phyloP scores from a whole-genome alignment of 2,797 vertebrate genomes.

The Squalus acanthias region DNA sequence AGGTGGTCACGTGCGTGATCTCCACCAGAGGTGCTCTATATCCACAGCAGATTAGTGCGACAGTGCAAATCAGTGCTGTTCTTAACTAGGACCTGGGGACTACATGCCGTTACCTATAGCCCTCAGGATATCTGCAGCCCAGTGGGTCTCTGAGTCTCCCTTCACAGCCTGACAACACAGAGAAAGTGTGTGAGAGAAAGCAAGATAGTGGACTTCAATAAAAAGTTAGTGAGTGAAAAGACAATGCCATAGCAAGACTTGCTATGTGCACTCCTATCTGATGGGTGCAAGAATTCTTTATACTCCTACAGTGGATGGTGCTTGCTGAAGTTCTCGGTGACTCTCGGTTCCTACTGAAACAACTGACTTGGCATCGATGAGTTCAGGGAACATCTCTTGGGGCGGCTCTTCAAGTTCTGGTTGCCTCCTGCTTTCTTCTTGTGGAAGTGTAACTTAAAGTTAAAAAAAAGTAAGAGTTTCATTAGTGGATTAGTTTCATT shows the following conservation, averaged over 20 bases:
- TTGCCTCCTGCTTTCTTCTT: conserved; percentile 4
- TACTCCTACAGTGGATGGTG: neutral
- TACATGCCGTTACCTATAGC: neutral
- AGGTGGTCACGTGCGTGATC: neutral
- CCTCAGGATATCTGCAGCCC: neutral
- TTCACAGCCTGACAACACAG: neutral
- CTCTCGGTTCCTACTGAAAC: neutral
- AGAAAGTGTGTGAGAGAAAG: neutral
- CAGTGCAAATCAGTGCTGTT: neutral
- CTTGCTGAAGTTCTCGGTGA: neutral
- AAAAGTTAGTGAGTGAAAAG: neutral
- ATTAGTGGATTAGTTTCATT: neutral
- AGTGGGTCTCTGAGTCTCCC: neutral
- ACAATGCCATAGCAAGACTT: neutral
- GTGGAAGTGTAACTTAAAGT: neutral
- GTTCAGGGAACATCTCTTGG: neutral
- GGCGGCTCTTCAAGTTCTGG: neutral
- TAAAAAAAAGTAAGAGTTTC: neutral
- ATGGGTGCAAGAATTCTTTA: neutral
- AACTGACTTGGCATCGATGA: neutral
- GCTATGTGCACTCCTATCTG: neutral
- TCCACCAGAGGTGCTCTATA: neutral
- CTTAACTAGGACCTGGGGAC: neutral
- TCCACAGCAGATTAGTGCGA: neutral
- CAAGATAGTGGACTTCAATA: neutral